Conservation (phyloP, 2,113 vertebrate genomes). For the Atlantisia rogersi region DNA sequence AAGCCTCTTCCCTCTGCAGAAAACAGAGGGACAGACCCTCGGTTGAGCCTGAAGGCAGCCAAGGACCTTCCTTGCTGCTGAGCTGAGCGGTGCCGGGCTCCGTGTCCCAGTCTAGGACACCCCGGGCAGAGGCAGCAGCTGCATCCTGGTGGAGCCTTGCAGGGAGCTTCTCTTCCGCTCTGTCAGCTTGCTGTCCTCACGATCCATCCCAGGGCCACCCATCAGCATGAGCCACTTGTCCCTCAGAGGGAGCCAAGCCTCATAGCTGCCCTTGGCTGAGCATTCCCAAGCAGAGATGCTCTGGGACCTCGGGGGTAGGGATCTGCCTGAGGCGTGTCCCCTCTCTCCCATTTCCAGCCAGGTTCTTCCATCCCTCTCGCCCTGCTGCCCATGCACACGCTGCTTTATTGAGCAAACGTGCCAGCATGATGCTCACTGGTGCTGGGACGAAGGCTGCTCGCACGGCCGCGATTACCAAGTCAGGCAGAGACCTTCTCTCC, state of each 20-base stretch:
- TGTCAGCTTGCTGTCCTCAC: not conserved
- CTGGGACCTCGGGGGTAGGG: not conserved
- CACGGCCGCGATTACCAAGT: not conserved
- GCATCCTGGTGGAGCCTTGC: not conserved
- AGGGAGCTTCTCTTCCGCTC: not conserved
- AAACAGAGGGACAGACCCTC: not conserved
- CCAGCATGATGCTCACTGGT: not conserved
- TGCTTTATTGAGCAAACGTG: not conserved
- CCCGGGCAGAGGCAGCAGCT: not conserved
- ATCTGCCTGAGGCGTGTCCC: not conserved
- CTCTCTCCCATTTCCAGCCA: too few species aligned
- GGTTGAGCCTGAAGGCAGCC: not conserved
- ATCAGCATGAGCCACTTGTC: not conserved
- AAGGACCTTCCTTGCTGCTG: not conserved
- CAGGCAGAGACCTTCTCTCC: not conserved
- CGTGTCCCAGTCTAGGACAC: not conserved
- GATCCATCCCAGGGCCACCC: not conserved
- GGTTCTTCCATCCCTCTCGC: not conserved
- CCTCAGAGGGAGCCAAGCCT: not conserved
- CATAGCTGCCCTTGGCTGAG: not conserved
- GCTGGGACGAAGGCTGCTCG: not conserved
- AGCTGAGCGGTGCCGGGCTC: not conserved
- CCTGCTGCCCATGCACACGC: fast-evolving
- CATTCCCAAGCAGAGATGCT: not conserved
- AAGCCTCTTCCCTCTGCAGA: not conserved